Evolutionary conservation across 2,797 vertebrate species (phyloP).

Genomic region (Gobionotothen gibberifrons): DNA sequence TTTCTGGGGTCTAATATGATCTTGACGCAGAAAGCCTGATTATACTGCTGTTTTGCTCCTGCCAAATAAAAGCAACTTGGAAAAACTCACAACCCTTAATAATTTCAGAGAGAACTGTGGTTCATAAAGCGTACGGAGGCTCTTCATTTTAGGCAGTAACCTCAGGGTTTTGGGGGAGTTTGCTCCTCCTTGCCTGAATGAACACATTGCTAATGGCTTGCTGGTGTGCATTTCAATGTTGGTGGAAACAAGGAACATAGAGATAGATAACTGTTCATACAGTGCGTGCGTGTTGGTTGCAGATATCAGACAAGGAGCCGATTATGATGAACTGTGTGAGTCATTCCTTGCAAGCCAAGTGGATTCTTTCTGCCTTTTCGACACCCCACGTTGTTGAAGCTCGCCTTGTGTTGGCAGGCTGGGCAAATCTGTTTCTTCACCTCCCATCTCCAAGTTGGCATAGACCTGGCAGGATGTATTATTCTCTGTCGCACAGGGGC

Average conservation of each 20-base stretch:
- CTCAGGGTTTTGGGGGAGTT: slow-evolving; percentile 16
- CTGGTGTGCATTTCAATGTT: slow-evolving; percentile 28
- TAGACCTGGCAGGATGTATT: slow-evolving; percentile 42
- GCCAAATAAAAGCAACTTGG: slow-evolving; percentile 48
- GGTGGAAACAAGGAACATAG: slow-evolving; percentile 18
- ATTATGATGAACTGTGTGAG: slow-evolving; percentile 24
- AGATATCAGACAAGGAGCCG: slow-evolving; percentile 29
- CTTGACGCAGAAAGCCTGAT: slow-evolving; percentile 57
- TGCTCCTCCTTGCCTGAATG: neutral
- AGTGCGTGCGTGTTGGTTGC: slow-evolving; percentile 5
- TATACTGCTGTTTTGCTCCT: slow-evolving; percentile 53
- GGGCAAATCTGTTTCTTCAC: slow-evolving; percentile 48
- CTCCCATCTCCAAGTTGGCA: slow-evolving; percentile 56
- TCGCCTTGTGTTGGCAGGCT: slow-evolving; percentile 19
- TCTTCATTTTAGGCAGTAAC: slow-evolving; percentile 44
- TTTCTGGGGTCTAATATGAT: slow-evolving; percentile 68
- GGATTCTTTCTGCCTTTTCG: slow-evolving; percentile 51
- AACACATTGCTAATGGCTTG: slow-evolving; percentile 5
- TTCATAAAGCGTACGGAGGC: slow-evolving; percentile 50
- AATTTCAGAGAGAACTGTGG: slow-evolving; percentile 47
- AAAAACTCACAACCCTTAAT: slow-evolving; percentile 53
- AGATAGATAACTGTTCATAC: slow-evolving; percentile 5
- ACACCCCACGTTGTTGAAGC: slow-evolving; percentile 40
- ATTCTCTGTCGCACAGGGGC: slow-evolving; percentile 33
- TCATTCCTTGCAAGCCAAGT: slow-evolving; percentile 35